Percentiles rank a stretch among this genome's conserved stretches.
Evolutionary conservation across 2,888 invertebrate species (phyloP).

Genomic region (Seira sanloemensis): DNA sequence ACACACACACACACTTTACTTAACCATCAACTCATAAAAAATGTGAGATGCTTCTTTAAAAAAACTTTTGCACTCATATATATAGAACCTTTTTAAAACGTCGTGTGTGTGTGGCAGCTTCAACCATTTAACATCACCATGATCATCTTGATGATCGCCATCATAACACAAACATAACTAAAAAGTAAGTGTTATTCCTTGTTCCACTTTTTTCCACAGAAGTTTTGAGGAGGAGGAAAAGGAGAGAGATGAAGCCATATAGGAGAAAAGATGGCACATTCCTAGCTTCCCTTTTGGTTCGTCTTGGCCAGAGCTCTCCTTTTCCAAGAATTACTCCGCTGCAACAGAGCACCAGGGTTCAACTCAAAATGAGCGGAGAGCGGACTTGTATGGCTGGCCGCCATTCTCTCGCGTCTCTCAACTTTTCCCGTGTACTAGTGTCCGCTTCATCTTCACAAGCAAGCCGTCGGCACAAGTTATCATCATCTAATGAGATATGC

Average conservation of each 20-base stretch:
- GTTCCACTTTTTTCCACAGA: constrained; percentile 56
- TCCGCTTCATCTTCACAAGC: constrained; percentile 33
- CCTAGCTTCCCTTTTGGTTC: not conserved
- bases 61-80: constrained; percentile 21
- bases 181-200: constrained; percentile 52
- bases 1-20: constrained; percentile 25
- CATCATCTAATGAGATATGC: constrained; percentile 66
- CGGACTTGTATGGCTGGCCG: constrained; percentile 19
- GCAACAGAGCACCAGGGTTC: constrained; percentile 46
- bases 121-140: constrained; percentile 32
- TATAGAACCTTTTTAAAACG: not conserved
- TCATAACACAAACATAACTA: constrained; percentile 37
- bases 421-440: constrained; percentile 28
- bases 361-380: constrained; percentile 36
- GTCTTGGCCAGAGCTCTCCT: constrained; percentile 21
- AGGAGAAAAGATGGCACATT: constrained; percentile 26
- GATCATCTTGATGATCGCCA: constrained; percentile 25
- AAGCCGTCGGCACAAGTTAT: constrained; percentile 53
- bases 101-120: constrained; percentile 27
- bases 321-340: constrained; percentile 48
- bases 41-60: constrained; percentile 25
- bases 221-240: constrained; percentile 15
- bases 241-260: constrained; percentile 48
- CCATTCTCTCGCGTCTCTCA: not conserved
- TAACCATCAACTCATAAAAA: constrained; percentile 31